phyloP scores from a whole-genome alignment of 2,888 invertebrate species.

The Lacanobia oleracea region DNA sequence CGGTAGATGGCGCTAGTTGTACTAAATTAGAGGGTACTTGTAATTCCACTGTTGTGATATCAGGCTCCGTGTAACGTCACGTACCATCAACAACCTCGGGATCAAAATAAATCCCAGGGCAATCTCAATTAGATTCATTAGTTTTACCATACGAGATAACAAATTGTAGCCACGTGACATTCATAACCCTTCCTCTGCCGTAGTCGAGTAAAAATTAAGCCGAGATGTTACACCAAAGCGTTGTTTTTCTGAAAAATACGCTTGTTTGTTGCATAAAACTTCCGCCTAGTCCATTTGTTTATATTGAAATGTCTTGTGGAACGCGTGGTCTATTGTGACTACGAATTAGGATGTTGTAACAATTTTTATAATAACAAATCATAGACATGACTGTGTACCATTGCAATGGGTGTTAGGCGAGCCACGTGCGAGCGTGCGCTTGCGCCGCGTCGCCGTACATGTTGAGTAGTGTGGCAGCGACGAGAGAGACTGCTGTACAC shows the following conservation, averaged over 20 bases:
- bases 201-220: constrained; percentile 43
- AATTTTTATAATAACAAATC: constrained; percentile 27
- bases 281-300: constrained; percentile 52
- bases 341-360: constrained; percentile 28
- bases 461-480: constrained; percentile 37
- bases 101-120: not conserved
- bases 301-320: constrained; percentile 27
- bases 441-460: not conserved
- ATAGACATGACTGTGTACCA: constrained; percentile 32
- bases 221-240: constrained; percentile 53
- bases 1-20: constrained; percentile 8
- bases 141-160: not conserved
- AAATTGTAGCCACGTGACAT: not conserved
- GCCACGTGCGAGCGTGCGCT: constrained; percentile 27
- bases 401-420: constrained; percentile 36
- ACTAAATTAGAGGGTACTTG: constrained; percentile 17
- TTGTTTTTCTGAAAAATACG: constrained; percentile 54
- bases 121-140: not conserved
- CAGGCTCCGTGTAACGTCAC: not conserved
- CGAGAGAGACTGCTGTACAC: constrained; percentile 73
- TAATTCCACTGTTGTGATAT: constrained; percentile 12
- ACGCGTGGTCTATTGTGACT: constrained; percentile 18
- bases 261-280: constrained; percentile 36
- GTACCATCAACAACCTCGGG: not conserved
- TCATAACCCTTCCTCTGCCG: constrained; percentile 5